Conservation (phyloP, 2,797 vertebrate species). For the Pachyuromys duprasi region DNA sequence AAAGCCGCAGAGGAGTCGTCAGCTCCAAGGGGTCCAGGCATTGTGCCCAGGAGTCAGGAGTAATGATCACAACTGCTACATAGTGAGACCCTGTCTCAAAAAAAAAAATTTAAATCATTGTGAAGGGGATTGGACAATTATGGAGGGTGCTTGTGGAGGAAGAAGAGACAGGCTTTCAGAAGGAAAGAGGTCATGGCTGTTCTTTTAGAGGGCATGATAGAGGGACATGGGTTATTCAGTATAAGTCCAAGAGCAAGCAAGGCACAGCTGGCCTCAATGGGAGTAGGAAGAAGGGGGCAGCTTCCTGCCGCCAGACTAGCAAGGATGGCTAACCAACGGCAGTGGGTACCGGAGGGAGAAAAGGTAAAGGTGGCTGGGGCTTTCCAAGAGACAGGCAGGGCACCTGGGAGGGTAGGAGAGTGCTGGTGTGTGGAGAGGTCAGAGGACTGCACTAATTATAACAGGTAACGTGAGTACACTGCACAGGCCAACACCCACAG, state of each 20-base stretch:
- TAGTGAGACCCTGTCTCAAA: neutral
- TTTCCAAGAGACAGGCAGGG: neutral
- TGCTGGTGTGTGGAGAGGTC: too few species aligned
- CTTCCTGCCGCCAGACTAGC: neutral
- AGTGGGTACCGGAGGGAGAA: neutral
- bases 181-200: neutral
- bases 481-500: accelerated
- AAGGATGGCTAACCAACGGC: neutral
- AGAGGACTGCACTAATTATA: neutral
- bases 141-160: neutral
- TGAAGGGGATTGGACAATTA: neutral
- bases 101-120: neutral
- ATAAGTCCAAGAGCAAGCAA: neutral
- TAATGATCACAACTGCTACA: neutral
- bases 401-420: neutral
- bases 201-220: neutral
- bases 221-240: neutral
- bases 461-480: neutral
- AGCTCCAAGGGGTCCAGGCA: neutral
- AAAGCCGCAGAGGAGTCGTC: neutral
- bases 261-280: neutral
- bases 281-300: neutral
- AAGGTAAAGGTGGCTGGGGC: neutral
- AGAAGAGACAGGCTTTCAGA: neutral
- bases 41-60: neutral